Percentiles rank a stretch among this genome's conserved stretches.
Evolutionary conservation across 2,113 vertebrate genomes (phyloP).

Genomic region (Panurus biarmicus): DNA sequence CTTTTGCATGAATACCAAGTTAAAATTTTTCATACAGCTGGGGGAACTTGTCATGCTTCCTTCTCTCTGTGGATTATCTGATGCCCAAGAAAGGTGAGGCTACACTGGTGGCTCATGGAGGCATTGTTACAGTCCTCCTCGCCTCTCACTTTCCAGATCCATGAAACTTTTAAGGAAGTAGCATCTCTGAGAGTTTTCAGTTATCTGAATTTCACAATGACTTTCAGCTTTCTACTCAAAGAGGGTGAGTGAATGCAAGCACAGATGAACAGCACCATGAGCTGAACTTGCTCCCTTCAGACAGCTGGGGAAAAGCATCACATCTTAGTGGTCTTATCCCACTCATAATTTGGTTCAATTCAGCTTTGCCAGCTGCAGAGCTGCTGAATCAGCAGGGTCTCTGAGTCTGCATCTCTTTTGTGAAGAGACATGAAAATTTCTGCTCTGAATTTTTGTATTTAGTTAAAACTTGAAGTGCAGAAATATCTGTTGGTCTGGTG

Average conservation of each 20-base stretch:
- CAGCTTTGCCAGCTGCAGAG: not conserved
- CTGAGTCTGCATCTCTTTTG: not conserved
- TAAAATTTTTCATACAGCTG: not conserved
- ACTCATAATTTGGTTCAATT: not conserved
- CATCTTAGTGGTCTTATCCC: not conserved
- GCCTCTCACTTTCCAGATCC: not conserved
- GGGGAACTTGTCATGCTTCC: not conserved
- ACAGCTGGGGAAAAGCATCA: not conserved
- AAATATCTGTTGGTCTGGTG: not conserved
- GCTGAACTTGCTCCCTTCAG: not conserved
- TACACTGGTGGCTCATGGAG: not conserved
- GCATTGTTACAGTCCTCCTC: not conserved
- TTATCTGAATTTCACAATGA: not conserved
- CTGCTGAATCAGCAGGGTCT: not conserved
- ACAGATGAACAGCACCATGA: not conserved
- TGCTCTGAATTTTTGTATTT: not conserved
- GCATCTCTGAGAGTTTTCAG: not conserved
- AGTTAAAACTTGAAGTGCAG: not conserved
- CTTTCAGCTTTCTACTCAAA: not conserved
- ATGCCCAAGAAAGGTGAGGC: not conserved
- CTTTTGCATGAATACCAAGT: not conserved
- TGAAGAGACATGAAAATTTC: not conserved
- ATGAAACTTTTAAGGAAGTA: not conserved
- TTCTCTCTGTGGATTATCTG: not conserved
- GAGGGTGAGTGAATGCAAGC: not conserved